Evolutionary conservation across 2,113 vertebrate species (phyloP).

Genomic region (Etheostoma spectabile): DNA sequence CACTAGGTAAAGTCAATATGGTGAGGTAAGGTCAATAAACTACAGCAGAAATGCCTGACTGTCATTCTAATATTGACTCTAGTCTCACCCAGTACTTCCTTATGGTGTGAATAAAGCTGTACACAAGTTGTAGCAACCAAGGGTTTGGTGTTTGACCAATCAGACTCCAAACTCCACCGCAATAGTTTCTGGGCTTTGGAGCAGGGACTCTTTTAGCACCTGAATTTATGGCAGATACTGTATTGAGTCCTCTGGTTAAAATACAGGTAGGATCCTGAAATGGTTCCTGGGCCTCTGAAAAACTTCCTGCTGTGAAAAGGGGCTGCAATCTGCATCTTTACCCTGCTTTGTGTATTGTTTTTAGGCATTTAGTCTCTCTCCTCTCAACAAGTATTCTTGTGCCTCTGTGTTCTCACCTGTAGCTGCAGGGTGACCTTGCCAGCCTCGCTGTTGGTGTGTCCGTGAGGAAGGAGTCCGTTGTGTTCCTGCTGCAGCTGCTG

Average conservation of each 20-base stretch:
- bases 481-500: conserved; percentile 58
- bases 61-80: neutral
- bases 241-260: neutral
- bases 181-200: neutral
- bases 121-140: neutral
- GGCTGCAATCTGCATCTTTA: neutral
- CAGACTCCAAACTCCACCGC: neutral
- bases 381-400: neutral
- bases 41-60: neutral
- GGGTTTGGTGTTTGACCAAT: neutral
- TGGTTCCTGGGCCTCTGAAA: neutral
- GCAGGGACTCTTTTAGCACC: neutral
- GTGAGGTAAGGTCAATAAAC: neutral
- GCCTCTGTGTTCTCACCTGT: conserved; percentile 73
- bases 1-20: no score
- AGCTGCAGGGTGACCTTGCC: conserved; percentile 85
- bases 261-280: neutral
- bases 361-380: neutral
- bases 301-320: neutral
- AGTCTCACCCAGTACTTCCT: neutral
- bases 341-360: neutral
- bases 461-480: conserved; percentile 78
- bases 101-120: neutral
- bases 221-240: neutral
- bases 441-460: conserved; percentile 74